Base-by-base conservation (phyloP, 2,888 invertebrate genomes). In the Cylindroiulus punctatus region DNA sequence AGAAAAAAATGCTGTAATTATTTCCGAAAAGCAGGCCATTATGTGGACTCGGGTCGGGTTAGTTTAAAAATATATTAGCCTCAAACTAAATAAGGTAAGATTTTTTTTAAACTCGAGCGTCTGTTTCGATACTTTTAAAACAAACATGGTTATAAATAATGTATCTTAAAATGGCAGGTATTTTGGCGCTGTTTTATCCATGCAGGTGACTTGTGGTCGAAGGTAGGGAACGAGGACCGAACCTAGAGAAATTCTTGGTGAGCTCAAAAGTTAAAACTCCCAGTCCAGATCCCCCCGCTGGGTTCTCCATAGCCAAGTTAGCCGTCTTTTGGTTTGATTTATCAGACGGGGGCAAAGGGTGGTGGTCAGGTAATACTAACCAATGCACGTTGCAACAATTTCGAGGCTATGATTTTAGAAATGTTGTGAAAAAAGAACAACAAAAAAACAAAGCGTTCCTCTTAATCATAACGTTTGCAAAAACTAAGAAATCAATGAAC, bases 151-250 rank as follows among this genome's bases (percentile, higher is more conserved):
- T 30, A 76, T 76, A 76, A 76, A 76, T 76, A n/a, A n/a, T n/a
- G n/a, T n/a, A 76, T 76, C 14, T 76, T 14, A 76, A 76, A 76
- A 76, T 76, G 30, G 7, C 30, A 12, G 12, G 30, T 12, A 76
- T 30, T 76, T 30, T 76, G 14, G 12, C 0, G 76, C 30, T 76
- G 22, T 7, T 57, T 57, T 57, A 57, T 7, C 22, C 22, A 10
- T 57, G 76, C 76, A 76, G 76, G 76, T 76, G 76, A 76, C 76
- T 76, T 30, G 76, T 65, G 65, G 65, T 65, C 65, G 57, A 65
- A 65, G 76, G 30, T 3, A 76, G 30, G 26, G 76, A 14, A 30
- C 76, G 26, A 76, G 26, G 76, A 14, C 76, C 76, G 26, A 76
- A 30, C 30, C 1, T 12, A 76, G 30, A 3, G 26, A 30, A 76